Evolutionary conservation across 2,888 invertebrate species (phyloP).

Genomic region (Pseudanteris insignis): DNA sequence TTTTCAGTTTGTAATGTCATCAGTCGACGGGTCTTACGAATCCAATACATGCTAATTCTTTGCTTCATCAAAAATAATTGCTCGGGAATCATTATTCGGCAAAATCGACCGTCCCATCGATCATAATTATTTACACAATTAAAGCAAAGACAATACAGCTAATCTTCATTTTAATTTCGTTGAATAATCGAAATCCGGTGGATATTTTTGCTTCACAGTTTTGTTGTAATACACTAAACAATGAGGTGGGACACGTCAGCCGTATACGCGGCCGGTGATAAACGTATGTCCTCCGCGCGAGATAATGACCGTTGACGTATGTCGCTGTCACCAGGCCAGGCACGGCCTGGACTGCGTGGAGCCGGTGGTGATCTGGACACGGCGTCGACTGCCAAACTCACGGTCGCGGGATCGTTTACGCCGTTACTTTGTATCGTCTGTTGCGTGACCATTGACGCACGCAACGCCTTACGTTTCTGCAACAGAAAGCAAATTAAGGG

Average conservation of each 20-base stretch:
- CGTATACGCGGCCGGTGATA: constrained; percentile 78
- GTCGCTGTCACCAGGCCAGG: constrained; percentile 74
- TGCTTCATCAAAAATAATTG: too few species aligned
- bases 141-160: too few species aligned
- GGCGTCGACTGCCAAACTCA: constrained; percentile 81
- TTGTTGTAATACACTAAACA: constrained; percentile 68
- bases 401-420: constrained; percentile 80
- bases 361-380: constrained; percentile 58
- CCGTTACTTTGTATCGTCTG: constrained; percentile 80
- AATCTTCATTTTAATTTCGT: constrained; percentile 4
- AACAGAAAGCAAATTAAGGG: constrained; percentile 54
- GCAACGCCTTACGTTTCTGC: constrained; percentile 88
- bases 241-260: constrained; percentile 84
- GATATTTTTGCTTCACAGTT: not conserved
- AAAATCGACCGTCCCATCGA: too few species aligned
- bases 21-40: too few species aligned
- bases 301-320: constrained; percentile 73
- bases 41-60: too few species aligned
- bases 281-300: constrained; percentile 63
- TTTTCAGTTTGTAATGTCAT: too few species aligned
- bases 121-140: constrained; percentile 11
- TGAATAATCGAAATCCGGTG: constrained; percentile 4
- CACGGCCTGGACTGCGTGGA: constrained; percentile 72
- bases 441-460: constrained; percentile 82
- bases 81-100: too few species aligned